Base-by-base conservation (phyloP, 2,888 invertebrate genomes). In the Malthinus seriepunctatus region DNA sequence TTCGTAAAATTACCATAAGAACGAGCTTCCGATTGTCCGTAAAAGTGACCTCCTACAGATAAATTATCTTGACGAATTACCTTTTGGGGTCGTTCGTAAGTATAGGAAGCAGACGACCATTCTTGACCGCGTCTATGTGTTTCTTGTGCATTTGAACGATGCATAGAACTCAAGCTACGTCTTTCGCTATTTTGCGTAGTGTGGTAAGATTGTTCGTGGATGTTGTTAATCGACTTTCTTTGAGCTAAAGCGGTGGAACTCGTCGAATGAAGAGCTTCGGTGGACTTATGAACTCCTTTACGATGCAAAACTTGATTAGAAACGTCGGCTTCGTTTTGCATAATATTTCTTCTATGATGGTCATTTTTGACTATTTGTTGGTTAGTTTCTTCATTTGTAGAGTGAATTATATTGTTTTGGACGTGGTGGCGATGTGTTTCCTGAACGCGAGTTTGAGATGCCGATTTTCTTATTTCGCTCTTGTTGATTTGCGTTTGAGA, bases 231-330 rank as follows among this genome's bases (percentile, higher is more conserved):
- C 57, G 91, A 92, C 75, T 90, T 91, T 49, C 90, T 83, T 76
- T 91, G 91, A 63, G 90, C 88, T 15, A 91, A 87, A 11, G 91
- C 91, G 0, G 89, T 86, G 0, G 88, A 85, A 67, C 87, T 86
- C 8, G 86, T 88, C 0, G 88, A 86, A 71, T 90, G 90, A 4
- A 88, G 80, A 1, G 88, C 88, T 77, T 90, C 90, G n/a, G 85
- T 86, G 0, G 86, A 85, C 0, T 86, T 84, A 1, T 86, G 82
- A 8, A 84, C 78, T 11, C 88, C 86, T 72, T 90, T 91, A 38
- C 93, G 85, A 74, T 92, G 90, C 33, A 93, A 82, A 42, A 93
- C 88, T 38, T 91, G 83, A 71, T 93, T 93, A 48, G 83, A 84
- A 2, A 90, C 84, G 67, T 91, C 86, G n/a, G 87, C 84, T 52